Base-by-base conservation (phyloP, 2,888 invertebrate species). In the Hydropsyche betteni region DNA sequence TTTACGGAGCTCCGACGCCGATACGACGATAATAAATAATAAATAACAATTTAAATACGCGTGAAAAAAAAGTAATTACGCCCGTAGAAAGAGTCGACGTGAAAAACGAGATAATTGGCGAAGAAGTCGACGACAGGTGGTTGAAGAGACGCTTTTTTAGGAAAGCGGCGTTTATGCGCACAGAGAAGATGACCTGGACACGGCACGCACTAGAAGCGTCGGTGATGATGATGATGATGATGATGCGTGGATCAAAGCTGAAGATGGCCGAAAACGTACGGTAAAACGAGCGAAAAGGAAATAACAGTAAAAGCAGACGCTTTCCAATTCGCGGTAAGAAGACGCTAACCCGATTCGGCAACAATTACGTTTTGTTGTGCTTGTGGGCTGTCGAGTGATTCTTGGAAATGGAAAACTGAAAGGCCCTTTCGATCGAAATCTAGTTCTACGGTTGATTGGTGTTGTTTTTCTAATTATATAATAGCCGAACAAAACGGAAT, bases 1-100 rank as follows among this genome's bases (percentile, higher is more conserved):
- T 69, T 69, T 50, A 51, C 8, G 61, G 69, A 68, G 68, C 24
- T 44, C 44, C 2, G 6, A 8, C 44, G 44, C 44, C 6, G 44
- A 44, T 14, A 14, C n/a, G 64, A 64, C 24, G 44, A 44, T 69
- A 50, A 69, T 52, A 34, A 52, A 53, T 7, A 16, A n/a, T 24
- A 69, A 70, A 70, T 16, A 69, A 70, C 33, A 70, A 70, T n/a
- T 52, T 70, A 70, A 53, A 51, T 53, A 53, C 53, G 33, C 53
- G 44, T 14, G 5, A 10, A 44, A 44, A 44, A 44, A 44, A 44
- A 44, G 44, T 10, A 44, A 44, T 44, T 44, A 44, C 44, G 10
- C 44, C 7, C 10, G 44, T 44, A 6, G 44, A 44, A 6, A 10
- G 10, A 6, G 44, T 44, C 44, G 44, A 10, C 6, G 44, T 44